Percentiles rank a stretch among this genome's conserved stretches.
These are phyloP conservation scores for Pitangus sulphuratus DNA, from an alignment of 2,797 vertebrate genomes.

Conservation along the genomic window DNA sequence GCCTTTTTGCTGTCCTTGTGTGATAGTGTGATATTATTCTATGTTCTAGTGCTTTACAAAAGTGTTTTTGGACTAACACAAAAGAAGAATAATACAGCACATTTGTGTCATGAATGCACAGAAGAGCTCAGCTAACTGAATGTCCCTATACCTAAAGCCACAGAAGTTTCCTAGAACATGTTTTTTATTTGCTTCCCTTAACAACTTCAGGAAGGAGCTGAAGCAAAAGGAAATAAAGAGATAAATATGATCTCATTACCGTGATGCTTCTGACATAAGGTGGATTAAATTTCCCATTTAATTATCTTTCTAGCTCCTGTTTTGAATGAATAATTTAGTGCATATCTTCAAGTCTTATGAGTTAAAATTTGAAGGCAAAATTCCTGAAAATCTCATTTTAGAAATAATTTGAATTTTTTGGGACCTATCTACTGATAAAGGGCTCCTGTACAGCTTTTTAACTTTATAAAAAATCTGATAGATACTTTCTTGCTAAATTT, in stretches of 20 bases:
- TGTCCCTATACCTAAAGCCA: neutral
- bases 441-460: neutral
- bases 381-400: neutral
- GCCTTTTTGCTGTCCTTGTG: neutral
- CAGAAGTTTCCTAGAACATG: neutral
- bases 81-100: neutral
- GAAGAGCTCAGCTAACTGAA: neutral
- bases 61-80: neutral
- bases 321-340: neutral
- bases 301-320: neutral
- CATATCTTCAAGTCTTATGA: neutral
- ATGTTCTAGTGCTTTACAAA: neutral
- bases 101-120: neutral
- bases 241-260: slow-evolving; percentile 8
- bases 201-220: slow-evolving; percentile 4
- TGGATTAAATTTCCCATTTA: slow-evolving; percentile 40
- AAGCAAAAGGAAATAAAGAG: neutral
- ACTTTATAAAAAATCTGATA: neutral
- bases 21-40: neutral
- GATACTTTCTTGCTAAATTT: neutral
- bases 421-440: neutral
- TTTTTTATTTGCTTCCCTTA: slow-evolving; percentile 39
- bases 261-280: neutral
- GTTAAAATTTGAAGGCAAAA: slow-evolving; percentile 9
- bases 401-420: neutral